Conservation (phyloP, 2,888 invertebrate genomes). For the Troides oblongomaculatus region DNA sequence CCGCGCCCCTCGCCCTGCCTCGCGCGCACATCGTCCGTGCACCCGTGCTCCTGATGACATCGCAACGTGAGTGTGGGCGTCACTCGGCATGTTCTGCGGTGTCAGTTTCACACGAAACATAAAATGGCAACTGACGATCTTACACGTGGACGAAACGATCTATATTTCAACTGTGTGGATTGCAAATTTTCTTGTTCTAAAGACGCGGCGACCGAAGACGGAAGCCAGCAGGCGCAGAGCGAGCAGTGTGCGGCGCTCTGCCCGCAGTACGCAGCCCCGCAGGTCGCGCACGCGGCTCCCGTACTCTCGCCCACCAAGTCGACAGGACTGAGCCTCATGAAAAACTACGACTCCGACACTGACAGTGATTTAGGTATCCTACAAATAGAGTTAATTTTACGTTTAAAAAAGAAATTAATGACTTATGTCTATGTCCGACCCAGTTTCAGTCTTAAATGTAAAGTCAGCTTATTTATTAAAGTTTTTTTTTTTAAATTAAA, state of each 20-base stretch:
- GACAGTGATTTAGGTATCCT: slow-evolving; percentile 64
- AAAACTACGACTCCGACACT: slow-evolving; percentile 79
- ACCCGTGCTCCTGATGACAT: slow-evolving; percentile 45
- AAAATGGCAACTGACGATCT: too few relatives aligned
- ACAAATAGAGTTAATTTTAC: background rate
- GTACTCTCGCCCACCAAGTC: slow-evolving; percentile 45
- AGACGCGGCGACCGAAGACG: too few relatives aligned
- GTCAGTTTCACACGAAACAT: background rate
- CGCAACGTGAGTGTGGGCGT: background rate
- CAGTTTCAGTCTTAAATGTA: too few relatives aligned
- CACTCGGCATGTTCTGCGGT: background rate
- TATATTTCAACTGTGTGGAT: too few relatives aligned
- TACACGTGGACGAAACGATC: too few relatives aligned
- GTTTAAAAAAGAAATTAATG: background rate
- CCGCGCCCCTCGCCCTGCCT: slow-evolving; percentile 48
- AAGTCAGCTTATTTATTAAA: too few relatives aligned
- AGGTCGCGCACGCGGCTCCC: slow-evolving; percentile 33
- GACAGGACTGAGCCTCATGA: slow-evolving; percentile 77
- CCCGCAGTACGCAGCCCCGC: slow-evolving; percentile 44
- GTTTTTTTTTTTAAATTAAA: too few relatives aligned
- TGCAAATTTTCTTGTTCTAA: too few relatives aligned
- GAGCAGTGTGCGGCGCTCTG: slow-evolving; percentile 54
- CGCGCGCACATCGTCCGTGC: slow-evolving; percentile 42
- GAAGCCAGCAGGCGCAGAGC: slow-evolving; percentile 28
- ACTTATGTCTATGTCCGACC: background rate